Evolutionary conservation across 1,140 invertebrate genomes (phyloP), one percentile per base, ranked within the genome.

Genomic region (Bombus huntii): DNA sequence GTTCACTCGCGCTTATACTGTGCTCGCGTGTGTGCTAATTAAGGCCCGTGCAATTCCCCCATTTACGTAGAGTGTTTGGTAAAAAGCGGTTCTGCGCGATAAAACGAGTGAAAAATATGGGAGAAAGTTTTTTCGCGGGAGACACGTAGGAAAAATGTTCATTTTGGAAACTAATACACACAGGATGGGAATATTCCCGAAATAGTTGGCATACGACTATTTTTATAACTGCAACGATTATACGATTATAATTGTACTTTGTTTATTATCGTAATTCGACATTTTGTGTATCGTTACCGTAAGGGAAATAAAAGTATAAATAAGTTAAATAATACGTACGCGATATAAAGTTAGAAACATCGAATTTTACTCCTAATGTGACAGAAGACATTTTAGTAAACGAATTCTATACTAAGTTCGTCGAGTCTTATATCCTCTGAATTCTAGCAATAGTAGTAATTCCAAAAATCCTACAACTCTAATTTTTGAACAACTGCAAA

Each of bases 11-110:
- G 39, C 28, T 73, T 15, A 8, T 44, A 31, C 39, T n/a, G 13
- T 10, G 4, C 39, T 73, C 39, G 8, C 72, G 72, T 31, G 42
- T 47, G 6, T 47, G 72, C 42, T 74, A 74, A 74, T 74, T 74
- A 74, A 74, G 72, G 72, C 42, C 47, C 72, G 42, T 28, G n/a
- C 72, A 34, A 47, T 47, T 31, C 72, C 42, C 72, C 28, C n/a
- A 34, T 74, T 44, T 74, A 31, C 1, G 39, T 12, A 12, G 72
- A 74, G 72, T 22, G 39, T 74, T 74, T 47, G 28, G 42, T 47
- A 39, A 47, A 74, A 74, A 72, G 70, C 39, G 28, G 39, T 72
- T n/a, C 39, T 15, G 70, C 39, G 39, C 39, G 70, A 44, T 72
- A 72, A 44, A 72, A 42, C 70, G 39, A 42, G 25, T 28, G 39